Evolutionary conservation across 1,140 invertebrate species (phyloP).

Genomic region (Danaus plexippus): DNA sequence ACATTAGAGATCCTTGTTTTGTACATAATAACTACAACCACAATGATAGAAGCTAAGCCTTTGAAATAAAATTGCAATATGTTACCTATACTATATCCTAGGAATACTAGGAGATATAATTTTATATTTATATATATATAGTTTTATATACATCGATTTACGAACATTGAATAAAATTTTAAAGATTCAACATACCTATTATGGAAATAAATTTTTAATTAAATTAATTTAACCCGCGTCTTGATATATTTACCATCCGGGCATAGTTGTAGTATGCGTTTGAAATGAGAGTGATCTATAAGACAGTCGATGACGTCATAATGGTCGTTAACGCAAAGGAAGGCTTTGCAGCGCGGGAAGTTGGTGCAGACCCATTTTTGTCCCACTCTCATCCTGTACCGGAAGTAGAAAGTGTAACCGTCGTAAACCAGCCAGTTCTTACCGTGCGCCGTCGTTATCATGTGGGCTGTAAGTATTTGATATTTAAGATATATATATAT

Average conservation of each 20-base stretch:
- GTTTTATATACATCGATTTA: too few relatives aligned
- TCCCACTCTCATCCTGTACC: slow-evolving; percentile 32
- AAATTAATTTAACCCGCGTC: slow-evolving; percentile 3
- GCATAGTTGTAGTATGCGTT: slow-evolving; percentile 12
- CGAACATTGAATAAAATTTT: too few relatives aligned
- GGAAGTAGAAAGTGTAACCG: slow-evolving; percentile 41
- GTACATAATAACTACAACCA: too few relatives aligned
- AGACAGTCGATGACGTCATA: slow-evolving; percentile 8
- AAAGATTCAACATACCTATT: too few relatives aligned
- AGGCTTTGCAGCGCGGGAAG: slow-evolving; percentile 36
- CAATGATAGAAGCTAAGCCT: too few relatives aligned
- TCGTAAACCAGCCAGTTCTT: slow-evolving; percentile 30
- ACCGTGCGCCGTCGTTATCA: slow-evolving; percentile 35
- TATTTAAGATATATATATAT: too few relatives aligned
- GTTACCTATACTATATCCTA: too few relatives aligned
- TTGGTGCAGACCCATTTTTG: slow-evolving; percentile 42
- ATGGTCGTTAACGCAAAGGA: slow-evolving; percentile 19
- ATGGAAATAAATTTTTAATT: too few relatives aligned
- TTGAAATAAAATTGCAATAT: too few relatives aligned
- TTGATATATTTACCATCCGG: slow-evolving; percentile 21
- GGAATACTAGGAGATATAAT: too few relatives aligned
- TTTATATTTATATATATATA: too few relatives aligned
- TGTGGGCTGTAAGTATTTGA: slow-evolving; percentile 26
- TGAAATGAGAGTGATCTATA: slow-evolving; percentile 15
- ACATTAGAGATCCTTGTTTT: too few relatives aligned